A percentile compares a stretch with the other conserved stretches of the same genome.
These are phyloP conservation scores for Saccopteryx leptura DNA, from an alignment of 2,113 vertebrate species.

Conservation along the genomic window DNA sequence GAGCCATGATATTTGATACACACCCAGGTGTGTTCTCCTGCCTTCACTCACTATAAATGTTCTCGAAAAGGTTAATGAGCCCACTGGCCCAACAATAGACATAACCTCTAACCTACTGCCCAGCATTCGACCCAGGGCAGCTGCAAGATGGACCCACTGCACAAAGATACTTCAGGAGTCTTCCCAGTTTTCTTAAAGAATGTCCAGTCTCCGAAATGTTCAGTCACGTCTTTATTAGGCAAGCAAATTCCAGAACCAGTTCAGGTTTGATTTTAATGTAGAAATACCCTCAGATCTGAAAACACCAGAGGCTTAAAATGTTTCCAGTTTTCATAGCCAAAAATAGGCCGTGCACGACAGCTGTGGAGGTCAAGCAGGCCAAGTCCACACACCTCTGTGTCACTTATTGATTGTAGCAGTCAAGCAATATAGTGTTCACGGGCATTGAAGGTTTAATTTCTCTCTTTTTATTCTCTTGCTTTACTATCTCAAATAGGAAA, in stretches of 20 bases:
- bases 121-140: not conserved
- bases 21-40: not conserved
- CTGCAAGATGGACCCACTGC: not conserved
- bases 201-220: not conserved
- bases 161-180: not conserved
- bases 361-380: not conserved
- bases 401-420: not conserved
- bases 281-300: conserved; percentile 25
- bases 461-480: conserved; percentile 1
- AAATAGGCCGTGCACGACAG: not conserved
- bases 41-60: not conserved
- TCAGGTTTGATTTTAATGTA: conserved; percentile 42
- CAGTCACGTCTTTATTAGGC: not conserved
- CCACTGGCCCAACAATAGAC: not conserved
- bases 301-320: conserved; percentile 27
- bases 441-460: not conserved
- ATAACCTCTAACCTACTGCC: not conserved
- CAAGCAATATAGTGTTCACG: not conserved
- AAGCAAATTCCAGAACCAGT: not conserved
- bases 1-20: not conserved
- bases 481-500: conserved; percentile 29
- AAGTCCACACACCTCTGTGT: not conserved
- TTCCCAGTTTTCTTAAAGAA: not conserved
- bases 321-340: not conserved
- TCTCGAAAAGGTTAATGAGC: not conserved